Base-by-base conservation (phyloP, 2,113 vertebrate species). In the Lethenteron reissneri region DNA sequence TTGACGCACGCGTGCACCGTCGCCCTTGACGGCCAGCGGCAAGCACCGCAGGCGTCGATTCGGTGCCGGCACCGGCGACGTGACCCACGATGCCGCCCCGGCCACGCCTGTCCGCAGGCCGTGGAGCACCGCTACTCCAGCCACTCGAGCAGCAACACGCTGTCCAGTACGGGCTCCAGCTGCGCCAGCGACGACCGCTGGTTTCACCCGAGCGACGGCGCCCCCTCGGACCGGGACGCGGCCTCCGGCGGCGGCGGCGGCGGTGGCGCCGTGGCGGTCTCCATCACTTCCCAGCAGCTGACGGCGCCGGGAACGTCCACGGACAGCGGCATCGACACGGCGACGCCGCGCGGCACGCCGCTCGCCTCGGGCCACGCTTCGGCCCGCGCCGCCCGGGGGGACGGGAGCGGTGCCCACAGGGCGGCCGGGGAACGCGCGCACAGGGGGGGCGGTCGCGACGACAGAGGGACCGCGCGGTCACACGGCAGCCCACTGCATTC, bases 101-200 rank as follows among this genome's bases (percentile, higher is more conserved):
- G 3, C 41, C 41, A 41, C 41, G 6, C 6, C 41, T 68, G 64
- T 11, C 25, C 64, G n/a, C 78, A 97, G 92, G 79, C 79, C 8
- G 90, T 17, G 25, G 64, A 95, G 25, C 86, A 85, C 78, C 87
- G 86, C 71, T 94, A 96, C 76, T 96, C 91, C 56, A 92, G 91
- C 81, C 91, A 96, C 78, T 96, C 91, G 56, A 94, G 90, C 81
- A 94, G 90, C 84, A 96, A 92, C 1, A 87, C 92, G 2, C 88
- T 92, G 11, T 95, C 90, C 81, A 95, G 89, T 80, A 90, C 87
- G 2, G 90, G 89, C 1, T 94, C 90, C 19, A 92, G 90, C 0
- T 82, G 85, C 74, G 90, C 92, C 80, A 96, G 90, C 1, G 90
- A 96, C 1, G 91, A 96, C 78, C 92, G 90, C 7, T 96, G 91